Evolutionary conservation across 2,113 vertebrate genomes (phyloP).

Genomic region (Pseudolaguvia tuberculata): DNA sequence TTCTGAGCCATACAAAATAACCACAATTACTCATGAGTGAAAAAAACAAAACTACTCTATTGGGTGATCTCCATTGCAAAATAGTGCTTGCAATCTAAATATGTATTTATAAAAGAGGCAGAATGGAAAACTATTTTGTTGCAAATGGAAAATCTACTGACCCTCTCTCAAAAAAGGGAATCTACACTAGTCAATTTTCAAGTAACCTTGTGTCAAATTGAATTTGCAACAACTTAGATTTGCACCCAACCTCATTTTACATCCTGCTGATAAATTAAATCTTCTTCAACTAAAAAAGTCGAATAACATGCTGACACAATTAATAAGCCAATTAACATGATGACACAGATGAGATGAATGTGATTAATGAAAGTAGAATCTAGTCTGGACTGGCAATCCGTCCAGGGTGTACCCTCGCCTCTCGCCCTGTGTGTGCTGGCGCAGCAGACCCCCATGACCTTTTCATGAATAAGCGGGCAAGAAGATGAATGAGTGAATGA

Average conservation of each 20-base stretch:
- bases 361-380: too few relatives aligned
- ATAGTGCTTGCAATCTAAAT: neutral
- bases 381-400: too few relatives aligned
- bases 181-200: too few relatives aligned
- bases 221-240: too few relatives aligned
- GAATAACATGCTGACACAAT: too few relatives aligned
- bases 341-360: neutral
- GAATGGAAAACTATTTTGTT: neutral
- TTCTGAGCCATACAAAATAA: constrained; percentile 43
- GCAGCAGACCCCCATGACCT: too few relatives aligned
- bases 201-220: too few relatives aligned
- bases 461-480: too few relatives aligned
- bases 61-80: constrained; percentile 3
- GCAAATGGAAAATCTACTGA: neutral
- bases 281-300: neutral
- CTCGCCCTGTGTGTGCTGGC: too few relatives aligned
- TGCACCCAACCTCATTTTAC: neutral
- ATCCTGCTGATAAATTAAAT: neutral
- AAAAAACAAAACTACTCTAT: constrained; percentile 5
- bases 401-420: too few relatives aligned
- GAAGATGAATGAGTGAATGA: too few relatives aligned
- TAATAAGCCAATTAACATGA: neutral
- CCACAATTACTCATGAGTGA: constrained; percentile 19
- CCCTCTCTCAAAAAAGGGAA: neutral
- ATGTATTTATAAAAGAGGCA: neutral